Conservation (phyloP, 2,888 invertebrate species). For the Agrochola lychnidis region DNA sequence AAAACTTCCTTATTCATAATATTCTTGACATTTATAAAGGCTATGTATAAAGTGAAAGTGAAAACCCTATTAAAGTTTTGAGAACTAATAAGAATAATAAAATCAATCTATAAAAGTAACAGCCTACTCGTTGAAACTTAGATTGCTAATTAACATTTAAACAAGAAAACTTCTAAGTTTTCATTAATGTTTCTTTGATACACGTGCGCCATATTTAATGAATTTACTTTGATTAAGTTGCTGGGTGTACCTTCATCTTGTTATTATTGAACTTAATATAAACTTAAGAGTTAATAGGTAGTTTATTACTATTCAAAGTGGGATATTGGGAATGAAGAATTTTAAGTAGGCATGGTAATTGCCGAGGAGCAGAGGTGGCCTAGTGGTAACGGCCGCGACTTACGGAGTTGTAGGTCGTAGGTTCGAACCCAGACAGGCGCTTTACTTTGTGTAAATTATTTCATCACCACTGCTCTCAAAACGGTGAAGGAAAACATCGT, state of each 20-base stretch:
- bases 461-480: too few species aligned
- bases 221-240: constrained; percentile 14
- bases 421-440: too few species aligned
- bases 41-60: constrained; percentile 1
- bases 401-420: too few species aligned
- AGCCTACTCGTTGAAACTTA: constrained; percentile 22
- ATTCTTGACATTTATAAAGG: neutral
- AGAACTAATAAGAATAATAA: constrained; percentile 14
- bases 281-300: neutral
- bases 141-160: constrained; percentile 47
- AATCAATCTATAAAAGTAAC: constrained; percentile 37
- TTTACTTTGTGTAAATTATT: too few species aligned
- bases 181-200: constrained; percentile 9
- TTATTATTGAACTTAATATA: constrained; percentile 4
- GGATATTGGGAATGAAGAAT: neutral
- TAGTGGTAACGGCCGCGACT: too few species aligned
- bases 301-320: neutral
- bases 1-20: constrained; percentile 3
- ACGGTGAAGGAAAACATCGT: too few species aligned
- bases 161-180: constrained; percentile 42
- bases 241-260: neutral
- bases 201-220: constrained; percentile 29
- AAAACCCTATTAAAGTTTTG: constrained; percentile 8
- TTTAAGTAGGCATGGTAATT: neutral
- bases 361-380: too few species aligned